Evolutionary conservation across 1,140 invertebrate genomes (phyloP), one percentile per base, ranked within the genome.

Genomic region (Caenorhabditis inopinata): DNA sequence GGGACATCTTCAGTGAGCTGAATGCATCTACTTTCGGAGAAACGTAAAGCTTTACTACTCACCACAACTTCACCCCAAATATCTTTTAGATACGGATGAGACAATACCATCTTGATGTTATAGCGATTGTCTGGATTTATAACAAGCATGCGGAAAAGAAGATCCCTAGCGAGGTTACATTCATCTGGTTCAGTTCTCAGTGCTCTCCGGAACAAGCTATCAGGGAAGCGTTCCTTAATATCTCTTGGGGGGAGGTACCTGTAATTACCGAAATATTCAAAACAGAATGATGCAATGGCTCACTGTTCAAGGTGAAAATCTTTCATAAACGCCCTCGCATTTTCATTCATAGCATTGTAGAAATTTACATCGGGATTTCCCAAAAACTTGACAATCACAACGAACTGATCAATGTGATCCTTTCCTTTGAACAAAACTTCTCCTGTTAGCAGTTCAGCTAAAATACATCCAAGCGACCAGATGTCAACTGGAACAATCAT

Each of bases 401-500:
- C 23, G 32, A 68, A 68, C 12, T 68, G 58, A 68, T 68, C 58
- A 6, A 68, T 97, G 96, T 96, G 96, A 92, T 99, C 96, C 84
- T 93, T 94, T 83, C 97, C 97, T 25, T 96, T 96, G 90, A 99
- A 99, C 23, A 99, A 91, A 83, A 98, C 98, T 81, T 95, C 91
- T 78, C 97, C 91, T 48, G 96, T 94, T 0, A 99, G 91, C 23
- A 99, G 92, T 89, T 98, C 97, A 7, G 96, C 96, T 88, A 98
- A 98, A 86, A 98, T 99, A 89, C 97, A 99, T 6, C 97, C 97
- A 27, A 98, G 96, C 38, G 95, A 96, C 97, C 96, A 99, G 18
- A 99, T 95, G 89, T 99, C 97, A 42, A 99, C 95, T 89, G 98
- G 98, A 58, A 98, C 1, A 21, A 16, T 12, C 9, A 4, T 68